Percentiles rank a stretch among this genome's conserved stretches.
Conservation (phyloP, 2,888 invertebrate species). For the Bombyx huttoni region DNA sequence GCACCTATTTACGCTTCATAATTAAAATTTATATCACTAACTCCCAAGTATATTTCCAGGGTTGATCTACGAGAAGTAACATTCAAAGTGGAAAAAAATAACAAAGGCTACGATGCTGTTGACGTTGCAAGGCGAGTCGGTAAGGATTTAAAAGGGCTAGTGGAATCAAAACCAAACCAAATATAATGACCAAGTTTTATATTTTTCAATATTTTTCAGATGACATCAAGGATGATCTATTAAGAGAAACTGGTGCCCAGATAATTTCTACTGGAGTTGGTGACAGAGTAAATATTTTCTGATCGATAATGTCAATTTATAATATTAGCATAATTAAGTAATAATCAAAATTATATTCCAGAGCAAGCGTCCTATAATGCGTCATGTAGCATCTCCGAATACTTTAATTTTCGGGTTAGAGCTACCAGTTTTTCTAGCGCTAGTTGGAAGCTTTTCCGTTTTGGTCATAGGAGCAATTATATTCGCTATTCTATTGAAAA, state of each 20-base stretch:
- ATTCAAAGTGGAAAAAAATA: constrained; percentile 79
- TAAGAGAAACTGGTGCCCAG: constrained; percentile 76
- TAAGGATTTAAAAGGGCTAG: constrained; percentile 30
- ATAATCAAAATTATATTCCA: background rate
- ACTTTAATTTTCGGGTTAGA: constrained; percentile 31
- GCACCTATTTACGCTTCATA: constrained; percentile 6
- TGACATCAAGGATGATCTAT: constrained; percentile 77
- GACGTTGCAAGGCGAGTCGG: constrained; percentile 78
- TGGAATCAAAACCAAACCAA: background rate
- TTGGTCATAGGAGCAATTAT: constrained; percentile 47
- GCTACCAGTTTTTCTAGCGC: constrained; percentile 43
- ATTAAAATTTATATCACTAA: constrained; percentile 3
- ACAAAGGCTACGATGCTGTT: constrained; percentile 75
- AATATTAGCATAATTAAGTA: background rate
- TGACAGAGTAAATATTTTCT: constrained; percentile 75
- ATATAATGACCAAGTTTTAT: background rate
- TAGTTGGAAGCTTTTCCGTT: constrained; percentile 48
- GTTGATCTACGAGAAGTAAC: constrained; percentile 83
- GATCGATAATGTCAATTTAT: background rate
- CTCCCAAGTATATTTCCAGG: constrained; percentile 51
- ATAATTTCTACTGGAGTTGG: constrained; percentile 84
- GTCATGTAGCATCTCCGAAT: background rate
- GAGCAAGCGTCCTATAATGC: constrained; percentile 1
- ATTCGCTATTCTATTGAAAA: constrained; percentile 75
- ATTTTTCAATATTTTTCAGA: constrained; percentile 27